These are phyloP conservation scores for Nerophis ophidion DNA, from an alignment of 2,113 vertebrate genomes.

Conservation along the genomic window DNA sequence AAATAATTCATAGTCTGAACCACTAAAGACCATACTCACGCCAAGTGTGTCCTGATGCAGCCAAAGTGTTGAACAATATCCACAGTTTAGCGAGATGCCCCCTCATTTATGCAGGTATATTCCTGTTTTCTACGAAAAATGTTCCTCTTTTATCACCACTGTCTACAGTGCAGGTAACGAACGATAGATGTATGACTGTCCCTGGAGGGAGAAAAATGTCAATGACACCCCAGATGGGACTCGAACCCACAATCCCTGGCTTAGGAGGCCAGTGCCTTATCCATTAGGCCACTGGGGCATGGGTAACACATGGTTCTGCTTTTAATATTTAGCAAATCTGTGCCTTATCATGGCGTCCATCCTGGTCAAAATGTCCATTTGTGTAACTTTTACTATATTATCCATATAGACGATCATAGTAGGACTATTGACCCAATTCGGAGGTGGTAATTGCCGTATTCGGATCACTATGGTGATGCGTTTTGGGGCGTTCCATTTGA, in stretches of 20 bases:
- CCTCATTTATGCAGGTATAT: conserved; percentile 24
- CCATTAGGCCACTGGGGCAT: conserved; percentile 79
- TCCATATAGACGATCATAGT: too few species aligned
- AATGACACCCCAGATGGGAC: conserved; percentile 51
- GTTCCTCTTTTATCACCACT: too few species aligned
- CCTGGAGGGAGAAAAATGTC: not conserved
- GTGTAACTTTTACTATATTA: too few species aligned
- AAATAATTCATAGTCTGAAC: not conserved
- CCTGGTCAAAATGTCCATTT: too few species aligned
- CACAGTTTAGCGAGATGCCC: conserved; percentile 6
- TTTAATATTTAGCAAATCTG: too few species aligned
- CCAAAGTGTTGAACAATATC: conserved; percentile 33
- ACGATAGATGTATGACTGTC: not conserved
- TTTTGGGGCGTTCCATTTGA: too few species aligned
- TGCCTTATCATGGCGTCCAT: too few species aligned
- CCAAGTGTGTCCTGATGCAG: conserved; percentile 35
- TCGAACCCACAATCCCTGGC: conserved; percentile 53
- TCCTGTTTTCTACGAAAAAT: not conserved
- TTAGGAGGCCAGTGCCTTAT: conserved; percentile 78
- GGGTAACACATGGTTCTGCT: rapidly evolving
- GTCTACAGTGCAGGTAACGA: not conserved
- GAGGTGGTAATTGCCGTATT: too few species aligned
- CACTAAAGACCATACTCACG: conserved; percentile 38
- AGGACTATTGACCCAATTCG: too few species aligned
- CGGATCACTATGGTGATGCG: too few species aligned